Base-by-base conservation (phyloP, 1,140 invertebrate species). In the Parasteatoda tepidariorum region DNA sequence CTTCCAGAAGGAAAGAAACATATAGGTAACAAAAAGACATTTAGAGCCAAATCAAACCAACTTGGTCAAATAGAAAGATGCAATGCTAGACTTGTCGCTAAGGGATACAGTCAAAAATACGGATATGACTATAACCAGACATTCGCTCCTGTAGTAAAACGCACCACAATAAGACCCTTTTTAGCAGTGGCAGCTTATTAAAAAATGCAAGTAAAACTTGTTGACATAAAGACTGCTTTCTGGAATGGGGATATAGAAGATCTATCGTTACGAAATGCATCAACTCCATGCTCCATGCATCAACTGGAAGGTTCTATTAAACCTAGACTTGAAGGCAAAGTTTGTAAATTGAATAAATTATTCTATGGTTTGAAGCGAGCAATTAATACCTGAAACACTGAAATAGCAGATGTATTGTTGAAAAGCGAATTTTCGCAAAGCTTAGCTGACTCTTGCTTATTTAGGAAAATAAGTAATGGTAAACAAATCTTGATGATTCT, bases 81-180 rank as follows among this genome's bases (percentile, higher is more conserved):
- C 34, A 88, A 88, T 76, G 86, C 88, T 0, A 61, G 89, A n/a
- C 84, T 90, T 0, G 89, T 89, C 15, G 87, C 88, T 0, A 86
- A 86, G 76, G 89, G 86, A 7, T 85, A 62, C 31, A 83, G 41
- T 2, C 87, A 87, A 28, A 81, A 64, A 31, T 55, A 70, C 6
- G 87, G 85, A 34, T 57, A 86, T 15, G 87, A 88, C 33, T 88
- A 87, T 54, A 83, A 87, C 0, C 86, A 88, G 22, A 84, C 87
- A 15, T 88, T 85, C 34, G 70, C 85, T 28, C 87, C 86, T 24
- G 88, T 88, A 7, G 84, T 84, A n/a, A n/a, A n/a, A n/a, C n/a
- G n/a, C n/a, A n/a, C n/a, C n/a, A n/a, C n/a, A n/a, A n/a, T n/a
- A n/a, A n/a, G n/a, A n/a, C n/a, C n/a, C n/a, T n/a, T n/a, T n/a